A percentile compares a stretch with the other conserved stretches of the same genome.
Conservation (phyloP, 2,888 invertebrate genomes). For the Gari tellinella region DNA sequence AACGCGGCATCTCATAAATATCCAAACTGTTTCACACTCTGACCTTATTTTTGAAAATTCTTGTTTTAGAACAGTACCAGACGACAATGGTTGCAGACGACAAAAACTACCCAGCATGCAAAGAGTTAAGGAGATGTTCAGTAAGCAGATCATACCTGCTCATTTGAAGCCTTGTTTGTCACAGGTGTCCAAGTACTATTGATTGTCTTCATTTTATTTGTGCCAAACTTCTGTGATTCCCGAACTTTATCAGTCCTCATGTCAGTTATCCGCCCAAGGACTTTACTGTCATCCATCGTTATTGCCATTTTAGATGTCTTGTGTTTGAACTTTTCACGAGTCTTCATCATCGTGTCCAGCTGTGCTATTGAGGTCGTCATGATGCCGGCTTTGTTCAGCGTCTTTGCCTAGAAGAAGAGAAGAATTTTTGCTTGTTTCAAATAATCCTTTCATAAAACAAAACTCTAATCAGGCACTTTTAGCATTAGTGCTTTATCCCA, state of each 20-base stretch:
- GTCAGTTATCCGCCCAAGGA: slow-evolving; percentile 76
- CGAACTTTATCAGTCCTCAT: slow-evolving; percentile 71
- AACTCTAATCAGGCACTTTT: too few species aligned
- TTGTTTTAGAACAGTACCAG: too few species aligned
- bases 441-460: too few species aligned
- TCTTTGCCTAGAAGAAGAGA: too few species aligned
- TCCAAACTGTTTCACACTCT: too few species aligned
- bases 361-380: slow-evolving; percentile 43
- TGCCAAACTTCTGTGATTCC: slow-evolving; percentile 68
- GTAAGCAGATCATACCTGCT: slow-evolving; percentile 76
- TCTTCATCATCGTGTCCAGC: slow-evolving; percentile 46
- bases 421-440: too few species aligned
- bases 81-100: too few species aligned
- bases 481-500: too few species aligned
- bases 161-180: slow-evolving; percentile 81
- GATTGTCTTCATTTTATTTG: slow-evolving; percentile 79
- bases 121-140: too few species aligned
- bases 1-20: too few species aligned
- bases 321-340: slow-evolving; percentile 29
- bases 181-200: slow-evolving; percentile 83
- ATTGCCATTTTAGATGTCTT: slow-evolving; percentile 62
- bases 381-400: slow-evolving; percentile 1
- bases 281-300: slow-evolving; percentile 75
- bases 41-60: too few species aligned
- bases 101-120: too few species aligned